Conservation (phyloP, 2,888 invertebrate genomes). For the Alcis repandata region DNA sequence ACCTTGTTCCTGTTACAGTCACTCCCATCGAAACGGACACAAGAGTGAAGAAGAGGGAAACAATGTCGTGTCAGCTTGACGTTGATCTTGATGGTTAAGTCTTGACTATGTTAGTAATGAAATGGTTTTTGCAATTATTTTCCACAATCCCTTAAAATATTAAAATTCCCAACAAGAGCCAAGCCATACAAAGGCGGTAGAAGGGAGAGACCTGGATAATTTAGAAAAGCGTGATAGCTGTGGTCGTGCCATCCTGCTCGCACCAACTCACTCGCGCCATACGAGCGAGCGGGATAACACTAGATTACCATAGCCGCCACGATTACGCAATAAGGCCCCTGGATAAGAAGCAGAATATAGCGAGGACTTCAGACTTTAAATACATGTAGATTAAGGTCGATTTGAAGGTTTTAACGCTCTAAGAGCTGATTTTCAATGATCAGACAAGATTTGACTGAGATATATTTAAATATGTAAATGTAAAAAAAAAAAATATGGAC, state of each 20-base stretch:
- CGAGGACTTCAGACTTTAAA: constrained; percentile 21
- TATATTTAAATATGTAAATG: too few species aligned
- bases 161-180: constrained; percentile 23
- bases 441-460: not conserved
- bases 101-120: not conserved
- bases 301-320: too few species aligned
- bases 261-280: too few species aligned
- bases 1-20: too few species aligned
- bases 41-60: not conserved
- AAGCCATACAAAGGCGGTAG: constrained; percentile 14
- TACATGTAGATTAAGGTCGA: not conserved
- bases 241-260: too few species aligned
- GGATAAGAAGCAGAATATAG: constrained; percentile 27
- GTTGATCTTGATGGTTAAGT: not conserved
- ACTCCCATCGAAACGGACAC: too few species aligned
- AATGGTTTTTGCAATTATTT: constrained; percentile 1
- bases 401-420: not conserved
- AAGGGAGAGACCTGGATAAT: constrained; percentile 2
- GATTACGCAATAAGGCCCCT: too few species aligned
- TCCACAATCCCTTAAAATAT: constrained; percentile 17
- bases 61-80: not conserved
- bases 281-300: too few species aligned
- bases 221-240: too few species aligned
- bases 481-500: too few species aligned
- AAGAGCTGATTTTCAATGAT: constrained; percentile 1